Evolutionary conservation across 2,888 invertebrate species (phyloP).

Genomic region (Lamellibrachia satsuma): DNA sequence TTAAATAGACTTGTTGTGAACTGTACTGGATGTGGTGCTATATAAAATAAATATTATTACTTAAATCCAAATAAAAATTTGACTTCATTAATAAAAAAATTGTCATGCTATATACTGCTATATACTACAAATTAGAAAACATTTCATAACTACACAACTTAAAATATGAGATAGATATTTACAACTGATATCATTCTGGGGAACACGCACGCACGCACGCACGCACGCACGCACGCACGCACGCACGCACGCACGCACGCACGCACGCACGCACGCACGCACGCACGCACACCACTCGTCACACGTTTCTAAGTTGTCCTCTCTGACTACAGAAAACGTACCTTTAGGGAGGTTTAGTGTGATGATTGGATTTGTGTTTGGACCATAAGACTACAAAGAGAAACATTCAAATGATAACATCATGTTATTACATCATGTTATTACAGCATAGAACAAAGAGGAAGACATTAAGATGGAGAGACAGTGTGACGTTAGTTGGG

Average conservation of each 20-base stretch:
- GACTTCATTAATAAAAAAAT: no score
- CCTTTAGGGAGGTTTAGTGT: constrained; percentile 66
- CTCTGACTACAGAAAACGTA: constrained; percentile 28
- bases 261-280: neutral
- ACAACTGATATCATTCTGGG: no score
- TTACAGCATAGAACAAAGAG: neutral
- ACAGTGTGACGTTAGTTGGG: no score
- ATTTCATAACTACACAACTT: no score
- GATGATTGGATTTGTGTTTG: constrained; percentile 66
- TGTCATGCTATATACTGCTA: no score
- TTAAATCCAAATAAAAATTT: no score
- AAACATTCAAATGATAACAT: neutral
- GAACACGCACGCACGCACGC: neutral
- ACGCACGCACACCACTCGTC: constrained; percentile 28
- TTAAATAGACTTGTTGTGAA: no score
- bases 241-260: neutral
- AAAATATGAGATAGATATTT: no score
- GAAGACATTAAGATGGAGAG: neutral
- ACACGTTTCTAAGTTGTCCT: neutral
- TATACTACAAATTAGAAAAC: no score
- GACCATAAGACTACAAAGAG: constrained; percentile 62
- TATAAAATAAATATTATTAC: no score
- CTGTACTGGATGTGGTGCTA: no score
- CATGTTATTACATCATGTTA: neutral
- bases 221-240: neutral